These are phyloP conservation scores for Felis chaus DNA, from an alignment of 2,113 vertebrate genomes.

Conservation along the genomic window DNA sequence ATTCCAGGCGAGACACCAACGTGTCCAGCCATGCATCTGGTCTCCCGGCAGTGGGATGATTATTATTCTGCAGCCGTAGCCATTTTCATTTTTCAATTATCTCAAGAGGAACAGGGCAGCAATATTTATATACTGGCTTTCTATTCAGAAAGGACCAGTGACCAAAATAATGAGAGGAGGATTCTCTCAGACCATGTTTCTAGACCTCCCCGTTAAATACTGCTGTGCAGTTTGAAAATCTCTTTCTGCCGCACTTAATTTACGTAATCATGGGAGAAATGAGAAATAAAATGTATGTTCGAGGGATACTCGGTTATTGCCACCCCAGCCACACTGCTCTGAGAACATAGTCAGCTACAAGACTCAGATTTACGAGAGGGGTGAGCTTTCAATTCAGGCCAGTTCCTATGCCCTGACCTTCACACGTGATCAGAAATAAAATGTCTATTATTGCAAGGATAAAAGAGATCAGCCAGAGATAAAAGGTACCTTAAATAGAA, in stretches of 20 bases:
- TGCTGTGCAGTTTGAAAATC: background rate
- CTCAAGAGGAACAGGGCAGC: conserved; percentile 26
- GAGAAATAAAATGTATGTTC: conserved; percentile 10
- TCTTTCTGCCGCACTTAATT: conserved; percentile 45
- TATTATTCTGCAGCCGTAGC: conserved; percentile 59
- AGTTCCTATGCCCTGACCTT: conserved; percentile 45
- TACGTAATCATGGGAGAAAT: conserved; percentile 47
- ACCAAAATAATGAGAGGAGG: conserved; percentile 54
- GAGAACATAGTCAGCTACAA: background rate
- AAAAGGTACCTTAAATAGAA: background rate
- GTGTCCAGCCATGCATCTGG: background rate
- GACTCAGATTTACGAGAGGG: background rate
- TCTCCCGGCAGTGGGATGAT: background rate
- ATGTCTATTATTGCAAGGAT: conserved; percentile 34
- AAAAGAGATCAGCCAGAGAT: background rate
- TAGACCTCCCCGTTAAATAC: conserved; percentile 44
- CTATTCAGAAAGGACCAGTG: conserved; percentile 51
- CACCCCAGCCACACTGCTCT: background rate
- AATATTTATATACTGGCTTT: conserved; percentile 60
- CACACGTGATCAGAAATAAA: conserved; percentile 57
- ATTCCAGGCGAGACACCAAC: accelerated
- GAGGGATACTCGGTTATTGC: background rate
- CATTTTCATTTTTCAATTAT: conserved; percentile 70
- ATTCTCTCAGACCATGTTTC: conserved; percentile 44
- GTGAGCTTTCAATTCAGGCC: conserved; percentile 26